Evolutionary conservation across 1,140 invertebrate genomes (phyloP), one percentile per base, ranked within the genome.

Genomic region (Philotrypesis tridentata): DNA sequence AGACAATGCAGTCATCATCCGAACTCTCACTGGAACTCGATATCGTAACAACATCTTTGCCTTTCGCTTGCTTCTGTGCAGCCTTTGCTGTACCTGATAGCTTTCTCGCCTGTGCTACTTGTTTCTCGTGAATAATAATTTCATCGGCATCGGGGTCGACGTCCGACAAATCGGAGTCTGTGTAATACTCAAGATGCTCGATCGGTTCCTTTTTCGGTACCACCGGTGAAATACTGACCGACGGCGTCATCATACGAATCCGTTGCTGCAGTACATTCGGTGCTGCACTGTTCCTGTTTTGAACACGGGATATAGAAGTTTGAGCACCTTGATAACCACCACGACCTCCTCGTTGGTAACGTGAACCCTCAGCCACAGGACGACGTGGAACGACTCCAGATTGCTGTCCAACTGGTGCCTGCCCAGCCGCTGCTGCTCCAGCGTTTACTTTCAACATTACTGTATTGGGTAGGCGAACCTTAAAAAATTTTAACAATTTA

Each of bases 1-100:
- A 90, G 82, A 97, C 94, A 84, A 97, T 97, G 86, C 96, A 97
- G 86, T 96, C 95, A 89, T 97, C 96, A 84, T 96, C 95, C 7
- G 93, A 94, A 87, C 93, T 93, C 77, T 93, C 93, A 85, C 93
- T 93, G 63, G 91, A 91, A 83, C 94, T 94, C 78, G 95, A 95
- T 86, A 96, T 96, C 75, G 93, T 94, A 4, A 94, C 92, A 0
- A 93, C 91, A 71, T 93, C 93, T 87, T 92, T 90, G 48, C 91
- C 87, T 86, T 92, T 94, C 79, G 86, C 87, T 65, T 83, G 84
- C 75, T 86, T 92, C 77, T 84, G 92, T n/a, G 77, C 86, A 29
- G 77, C 84, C 84, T 91, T 93, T 31, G 87, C 80, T 9, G 84
- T 85, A 21, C 86, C 85, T 27, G 87, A 82, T 0, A 88, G 65